These are phyloP conservation scores for Acanthoscelides obtectus DNA, from an alignment of 2,888 invertebrate species.

Conservation along the genomic window DNA sequence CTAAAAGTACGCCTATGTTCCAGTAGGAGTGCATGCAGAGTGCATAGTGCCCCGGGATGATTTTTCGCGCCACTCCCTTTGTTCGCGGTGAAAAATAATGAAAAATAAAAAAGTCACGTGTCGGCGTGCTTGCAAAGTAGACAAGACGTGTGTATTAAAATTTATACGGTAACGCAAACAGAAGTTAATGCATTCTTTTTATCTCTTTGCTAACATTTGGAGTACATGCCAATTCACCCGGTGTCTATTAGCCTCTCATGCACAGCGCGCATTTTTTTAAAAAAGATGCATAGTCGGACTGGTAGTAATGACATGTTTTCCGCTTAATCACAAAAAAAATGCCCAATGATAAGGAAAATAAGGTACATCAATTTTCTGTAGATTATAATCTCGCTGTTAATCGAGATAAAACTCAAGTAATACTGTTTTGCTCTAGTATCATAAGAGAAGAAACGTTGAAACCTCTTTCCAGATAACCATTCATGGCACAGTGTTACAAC, in stretches of 20 bases:
- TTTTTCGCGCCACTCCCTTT: background rate
- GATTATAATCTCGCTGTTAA: too few relatives aligned
- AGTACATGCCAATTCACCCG: background rate
- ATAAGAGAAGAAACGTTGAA: too few relatives aligned
- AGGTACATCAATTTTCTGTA: too few relatives aligned
- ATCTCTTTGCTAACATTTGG: background rate
- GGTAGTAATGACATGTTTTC: too few relatives aligned
- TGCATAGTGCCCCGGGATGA: background rate
- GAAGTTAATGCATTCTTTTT: background rate
- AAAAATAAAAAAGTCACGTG: background rate
- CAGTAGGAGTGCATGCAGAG: background rate
- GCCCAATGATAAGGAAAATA: too few relatives aligned
- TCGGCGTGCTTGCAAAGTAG: background rate
- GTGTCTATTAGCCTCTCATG: background rate
- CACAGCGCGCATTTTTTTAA: background rate
- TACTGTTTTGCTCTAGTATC: too few relatives aligned
- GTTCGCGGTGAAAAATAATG: background rate
- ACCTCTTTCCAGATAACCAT: too few relatives aligned
- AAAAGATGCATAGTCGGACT: background rate
- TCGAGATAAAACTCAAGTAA: too few relatives aligned
- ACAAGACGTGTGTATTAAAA: background rate
- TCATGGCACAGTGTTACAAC: too few relatives aligned
- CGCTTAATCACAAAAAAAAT: too few relatives aligned
- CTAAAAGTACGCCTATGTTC: background rate
- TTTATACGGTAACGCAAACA: background rate